Base-by-base conservation (phyloP, 2,797 vertebrate genomes). In the Chelonia mydas region DNA sequence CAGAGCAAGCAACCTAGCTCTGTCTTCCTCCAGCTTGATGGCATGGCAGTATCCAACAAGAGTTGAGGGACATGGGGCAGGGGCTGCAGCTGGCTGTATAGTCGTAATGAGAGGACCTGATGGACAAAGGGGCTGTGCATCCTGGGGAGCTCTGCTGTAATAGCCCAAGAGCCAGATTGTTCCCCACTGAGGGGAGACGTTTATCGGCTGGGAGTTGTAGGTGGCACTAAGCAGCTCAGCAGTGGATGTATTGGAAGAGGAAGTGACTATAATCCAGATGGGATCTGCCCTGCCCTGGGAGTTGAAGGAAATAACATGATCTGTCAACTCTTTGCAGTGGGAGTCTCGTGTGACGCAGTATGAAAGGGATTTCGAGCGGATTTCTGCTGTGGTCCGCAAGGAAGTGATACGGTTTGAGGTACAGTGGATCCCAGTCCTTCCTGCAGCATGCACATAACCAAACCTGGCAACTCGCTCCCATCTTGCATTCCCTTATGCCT, bases 351-450 rank as follows among this genome's bases (percentile, higher is more conserved):
- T 99, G 97, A 99, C 99, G 1, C 99, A 99, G 94, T 99, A 99
- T 1, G 99, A 99, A 97, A 98, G 99, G 94, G 99, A 99, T 93
- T 99, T 99, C 82, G 99, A 99, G 88, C 98, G 98, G 83, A 99
- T 99, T 88, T 99, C 99, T 45, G 95, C 99, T 0, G 99, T 99
- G 17, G 99, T 99, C 85, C 99, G 99, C 92, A 99, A 99, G 96
- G 99, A 99, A 94, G 99, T 99, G 84, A 95, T 98, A 80, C 98
- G 99, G 83, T 99, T 99, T 96, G 99, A 99, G 99, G 99, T 99
- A 94, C 89, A 0, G 93, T 31, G 55, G 2, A 77, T 59, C 25
- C n/a, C 10, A 0, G 3, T 33, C 9, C 49, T 54, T 0, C 53
- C 57, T 31, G n/a, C 31, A 16, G 3, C 23, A 7, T 3, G n/a